A percentile compares a stretch with the other conserved stretches of the same genome.
phyloP scores from a whole-genome alignment of 2,888 invertebrate species.

The Lycia hirtaria region DNA sequence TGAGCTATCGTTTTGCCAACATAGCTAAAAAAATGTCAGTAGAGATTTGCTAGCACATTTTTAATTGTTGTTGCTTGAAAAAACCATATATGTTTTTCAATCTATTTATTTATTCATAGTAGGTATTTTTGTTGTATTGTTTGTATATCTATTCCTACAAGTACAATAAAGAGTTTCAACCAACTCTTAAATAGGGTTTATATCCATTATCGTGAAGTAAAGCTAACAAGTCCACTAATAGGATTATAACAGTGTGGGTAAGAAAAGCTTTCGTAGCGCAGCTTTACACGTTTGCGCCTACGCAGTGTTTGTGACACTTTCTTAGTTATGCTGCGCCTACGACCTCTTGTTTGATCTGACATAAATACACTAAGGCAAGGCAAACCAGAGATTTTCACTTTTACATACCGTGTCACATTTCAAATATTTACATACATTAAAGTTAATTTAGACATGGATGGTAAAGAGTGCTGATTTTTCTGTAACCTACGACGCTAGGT shows the following conservation, averaged over 20 bases:
- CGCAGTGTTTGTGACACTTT: conserved; percentile 72
- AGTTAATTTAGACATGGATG: conserved; percentile 23
- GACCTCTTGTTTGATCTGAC: conserved; percentile 66
- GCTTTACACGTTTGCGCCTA: conserved; percentile 65
- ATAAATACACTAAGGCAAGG: conserved; percentile 60
- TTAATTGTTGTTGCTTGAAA: too few relatives aligned
- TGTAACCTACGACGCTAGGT: neutral
- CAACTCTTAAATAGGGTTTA: conserved; percentile 52
- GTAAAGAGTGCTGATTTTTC: neutral
- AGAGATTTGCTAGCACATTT: too few relatives aligned
- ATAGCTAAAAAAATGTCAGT: too few relatives aligned
- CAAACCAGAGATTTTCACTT: conserved; percentile 63
- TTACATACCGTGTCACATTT: conserved; percentile 48
- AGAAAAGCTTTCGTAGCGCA: conserved; percentile 51
- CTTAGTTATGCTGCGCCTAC: conserved; percentile 72
- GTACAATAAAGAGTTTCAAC: too few relatives aligned
- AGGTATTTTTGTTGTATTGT: too few relatives aligned
- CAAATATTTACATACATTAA: conserved; percentile 38
- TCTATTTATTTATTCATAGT: too few relatives aligned
- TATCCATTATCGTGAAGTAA: conserved; percentile 47
- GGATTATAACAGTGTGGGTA: conserved; percentile 63
- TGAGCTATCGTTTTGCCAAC: too few relatives aligned
- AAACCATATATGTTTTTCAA: too few relatives aligned
- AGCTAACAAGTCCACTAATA: conserved; percentile 61
- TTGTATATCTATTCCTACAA: too few relatives aligned